Percentiles rank a stretch among this genome's conserved stretches.
Evolutionary conservation across 2,113 vertebrate species (phyloP).

Genomic region (Onychostruthus taczanowskii): DNA sequence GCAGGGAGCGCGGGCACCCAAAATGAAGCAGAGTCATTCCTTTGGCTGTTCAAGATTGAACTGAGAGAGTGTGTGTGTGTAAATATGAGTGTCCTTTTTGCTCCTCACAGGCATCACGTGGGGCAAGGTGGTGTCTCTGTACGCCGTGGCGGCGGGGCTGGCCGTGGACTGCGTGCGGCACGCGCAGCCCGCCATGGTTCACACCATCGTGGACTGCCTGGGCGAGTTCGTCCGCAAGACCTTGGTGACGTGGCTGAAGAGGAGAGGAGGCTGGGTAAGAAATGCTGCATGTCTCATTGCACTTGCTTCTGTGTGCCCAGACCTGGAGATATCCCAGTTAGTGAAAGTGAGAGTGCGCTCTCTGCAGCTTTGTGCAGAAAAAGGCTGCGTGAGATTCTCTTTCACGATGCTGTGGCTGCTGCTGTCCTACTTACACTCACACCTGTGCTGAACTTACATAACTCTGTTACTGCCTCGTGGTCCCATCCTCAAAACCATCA

Average conservation of each 20-base stretch:
- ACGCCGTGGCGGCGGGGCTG: slow-evolving; percentile 88
- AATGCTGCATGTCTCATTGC: neutral
- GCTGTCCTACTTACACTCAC: neutral
- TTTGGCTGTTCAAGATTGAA: neutral
- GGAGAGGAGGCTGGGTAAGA: slow-evolving; percentile 95
- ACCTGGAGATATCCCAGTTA: neutral
- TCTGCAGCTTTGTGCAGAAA: neutral
- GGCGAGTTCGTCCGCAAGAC: slow-evolving; percentile 96
- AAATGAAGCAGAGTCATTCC: rapidly evolving
- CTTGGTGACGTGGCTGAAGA: slow-evolving; percentile 86
- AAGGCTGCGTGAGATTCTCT: neutral
- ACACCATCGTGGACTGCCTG: slow-evolving; percentile 93
- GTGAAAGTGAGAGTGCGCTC: neutral
- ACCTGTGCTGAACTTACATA: neutral
- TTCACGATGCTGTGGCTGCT: neutral
- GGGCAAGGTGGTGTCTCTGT: slow-evolving; percentile 96
- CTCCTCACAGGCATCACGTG: slow-evolving; percentile 86
- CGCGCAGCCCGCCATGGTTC: slow-evolving; percentile 88
- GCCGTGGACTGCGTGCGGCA: slow-evolving; percentile 92
- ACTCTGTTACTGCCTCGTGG: neutral
- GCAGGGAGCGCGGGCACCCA: rapidly evolving
- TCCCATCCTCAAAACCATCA: neutral
- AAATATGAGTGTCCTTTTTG: neutral
- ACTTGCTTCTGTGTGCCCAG: neutral
- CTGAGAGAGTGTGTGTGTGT: neutral